Evolutionary conservation across 1,140 invertebrate species (phyloP), one percentile per base, ranked within the genome.

Genomic region (Drosophila biarmipes): DNA sequence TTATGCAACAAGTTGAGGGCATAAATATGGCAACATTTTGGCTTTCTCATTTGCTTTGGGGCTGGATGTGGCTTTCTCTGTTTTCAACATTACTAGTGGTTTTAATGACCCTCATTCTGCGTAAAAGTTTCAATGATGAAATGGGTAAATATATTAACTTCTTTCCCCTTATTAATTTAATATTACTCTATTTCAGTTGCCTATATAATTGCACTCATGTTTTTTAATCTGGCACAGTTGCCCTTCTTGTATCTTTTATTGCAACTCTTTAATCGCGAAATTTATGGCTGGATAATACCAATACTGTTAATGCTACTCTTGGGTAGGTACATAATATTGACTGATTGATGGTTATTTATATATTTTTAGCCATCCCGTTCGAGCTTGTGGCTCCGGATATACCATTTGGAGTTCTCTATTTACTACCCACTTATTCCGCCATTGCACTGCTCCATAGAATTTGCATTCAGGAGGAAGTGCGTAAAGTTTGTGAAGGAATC

Each of bases 1-100:
- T 67, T 21, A 14, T 72, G 51, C 68, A 67, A 31, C 53, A 72
- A 58, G 63, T 72, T 27, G 24, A 72, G 52, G 53, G 68, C 11
- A 38, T 68, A 40, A 40, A 40, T 15, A 40, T 40, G 68, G 29
- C 62, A 10, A 72, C 62, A 12, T 72, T 72, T 24, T 52, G 62
- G 62, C 19, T 72, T 2, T 40, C 37, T 7, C 62, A 72, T 14
- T 52, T 52, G 8, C 15, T 72, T 2, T 57, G 14, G 45, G 61
- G 66, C 15, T 71, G 67, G 43, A 10, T 56, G 6, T 51, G 15
- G 6, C 61, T 71, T 15, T 55, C 35, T n/a, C 14, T 37, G 14
- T 37, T 37, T 37, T 37, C 35, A 37, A 37, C 35, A 14, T 12
- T 37, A 11, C 14, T 37, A 14, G 35, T 37, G 5, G 35, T 37